These are phyloP conservation scores for Spilogale gracilis DNA, from an alignment of 2,113 vertebrate genomes.

Conservation along the genomic window DNA sequence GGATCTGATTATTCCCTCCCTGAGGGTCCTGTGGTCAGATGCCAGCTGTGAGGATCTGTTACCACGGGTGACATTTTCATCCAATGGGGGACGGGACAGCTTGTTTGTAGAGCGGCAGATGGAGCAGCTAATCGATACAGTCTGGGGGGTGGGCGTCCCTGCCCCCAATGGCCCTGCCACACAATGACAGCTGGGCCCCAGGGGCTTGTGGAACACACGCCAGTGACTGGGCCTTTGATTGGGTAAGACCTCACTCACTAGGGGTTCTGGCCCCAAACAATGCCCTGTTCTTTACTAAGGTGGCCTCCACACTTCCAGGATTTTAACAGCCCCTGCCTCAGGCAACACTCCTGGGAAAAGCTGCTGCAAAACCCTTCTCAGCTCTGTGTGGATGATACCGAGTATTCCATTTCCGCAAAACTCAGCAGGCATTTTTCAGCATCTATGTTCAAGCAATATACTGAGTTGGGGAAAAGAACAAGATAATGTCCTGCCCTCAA, in stretches of 20 bases:
- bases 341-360: slow-evolving; percentile 57
- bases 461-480: background rate
- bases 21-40: slow-evolving; percentile 72
- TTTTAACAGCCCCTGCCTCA: slow-evolving; percentile 65
- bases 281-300: slow-evolving; percentile 64
- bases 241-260: slow-evolving; percentile 69
- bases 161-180: background rate
- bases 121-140: slow-evolving; percentile 71
- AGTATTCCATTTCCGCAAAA: slow-evolving; percentile 2
- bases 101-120: slow-evolving; percentile 71
- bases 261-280: slow-evolving; percentile 71
- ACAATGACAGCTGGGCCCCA: background rate
- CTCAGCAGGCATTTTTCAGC: slow-evolving; percentile 3
- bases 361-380: background rate
- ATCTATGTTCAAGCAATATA: background rate
- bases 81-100: slow-evolving; percentile 54
- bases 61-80: slow-evolving; percentile 75
- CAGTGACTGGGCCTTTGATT: slow-evolving; percentile 59
- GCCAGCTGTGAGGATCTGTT: slow-evolving; percentile 79
- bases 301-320: slow-evolving; percentile 53
- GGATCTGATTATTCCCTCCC: slow-evolving; percentile 79
- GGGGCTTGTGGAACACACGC: slow-evolving; percentile 65
- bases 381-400: background rate
- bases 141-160: slow-evolving; percentile 33
- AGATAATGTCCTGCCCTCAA: background rate